Evolutionary conservation across 2,797 vertebrate species (phyloP).

Genomic region (Percopsis omiscomaycus): DNA sequence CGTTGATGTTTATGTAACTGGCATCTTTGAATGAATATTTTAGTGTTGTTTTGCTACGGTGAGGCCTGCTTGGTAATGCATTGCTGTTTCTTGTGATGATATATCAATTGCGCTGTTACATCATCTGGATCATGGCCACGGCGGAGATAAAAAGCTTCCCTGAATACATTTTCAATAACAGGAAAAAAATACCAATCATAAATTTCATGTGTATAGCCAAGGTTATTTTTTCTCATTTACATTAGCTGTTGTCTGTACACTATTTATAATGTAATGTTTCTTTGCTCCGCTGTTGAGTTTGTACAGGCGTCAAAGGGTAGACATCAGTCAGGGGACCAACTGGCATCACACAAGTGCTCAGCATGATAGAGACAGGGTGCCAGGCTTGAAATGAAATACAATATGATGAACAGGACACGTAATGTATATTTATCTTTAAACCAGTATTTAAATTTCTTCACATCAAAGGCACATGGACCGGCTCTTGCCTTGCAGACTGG

Average conservation of each 20-base stretch:
- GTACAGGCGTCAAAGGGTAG: too few species aligned
- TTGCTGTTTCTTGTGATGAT: slow-evolving; percentile 47
- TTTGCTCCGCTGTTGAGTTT: slow-evolving; percentile 1
- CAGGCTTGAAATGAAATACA: not conserved
- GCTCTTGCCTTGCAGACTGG: too few species aligned
- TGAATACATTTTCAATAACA: slow-evolving; percentile 55
- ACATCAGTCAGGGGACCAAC: too few species aligned
- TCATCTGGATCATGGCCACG: slow-evolving; percentile 65
- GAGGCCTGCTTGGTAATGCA: slow-evolving; percentile 35
- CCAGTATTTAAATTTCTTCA: too few species aligned
- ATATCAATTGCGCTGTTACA: slow-evolving; percentile 63
- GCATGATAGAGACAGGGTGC: too few species aligned
- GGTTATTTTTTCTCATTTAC: slow-evolving; percentile 32
- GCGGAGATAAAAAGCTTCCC: slow-evolving; percentile 54
- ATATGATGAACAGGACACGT: too few species aligned
- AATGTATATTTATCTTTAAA: too few species aligned
- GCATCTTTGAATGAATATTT: slow-evolving; percentile 66
- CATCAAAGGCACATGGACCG: too few species aligned
- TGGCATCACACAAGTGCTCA: not conserved
- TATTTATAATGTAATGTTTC: not conserved
- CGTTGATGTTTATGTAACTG: slow-evolving; percentile 57
- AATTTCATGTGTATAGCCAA: slow-evolving; percentile 26
- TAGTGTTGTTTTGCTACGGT: slow-evolving; percentile 53
- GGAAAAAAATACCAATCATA: slow-evolving; percentile 40
- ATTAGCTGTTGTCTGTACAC: not conserved